A percentile compares a stretch with the other conserved stretches of the same genome.
These are phyloP conservation scores for Asteroscopus sphinx DNA, from an alignment of 2,888 invertebrate species.

Conservation along the genomic window DNA sequence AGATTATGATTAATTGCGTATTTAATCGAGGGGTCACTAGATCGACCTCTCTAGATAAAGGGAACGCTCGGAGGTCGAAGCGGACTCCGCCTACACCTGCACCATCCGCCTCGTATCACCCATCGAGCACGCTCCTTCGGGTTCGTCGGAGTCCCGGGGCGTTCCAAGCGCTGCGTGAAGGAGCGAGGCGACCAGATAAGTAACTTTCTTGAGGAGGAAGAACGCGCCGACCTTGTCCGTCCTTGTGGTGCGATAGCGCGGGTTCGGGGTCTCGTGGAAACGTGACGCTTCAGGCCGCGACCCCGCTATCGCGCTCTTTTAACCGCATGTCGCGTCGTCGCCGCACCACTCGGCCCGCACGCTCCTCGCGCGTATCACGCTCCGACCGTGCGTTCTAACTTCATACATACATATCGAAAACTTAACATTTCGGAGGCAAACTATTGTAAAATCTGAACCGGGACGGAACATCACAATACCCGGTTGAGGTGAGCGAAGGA, in stretches of 20 bases:
- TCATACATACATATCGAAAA: conserved; percentile 40
- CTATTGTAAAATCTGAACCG: conserved; percentile 22
- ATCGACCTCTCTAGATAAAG: conserved; percentile 62
- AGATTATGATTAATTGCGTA: conserved; percentile 59
- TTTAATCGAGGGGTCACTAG: conserved; percentile 62
- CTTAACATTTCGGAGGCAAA: conserved; percentile 35
- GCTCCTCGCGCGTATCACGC: conserved; percentile 65
- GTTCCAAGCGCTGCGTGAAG: background rate
- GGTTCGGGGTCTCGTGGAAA: conserved; percentile 73
- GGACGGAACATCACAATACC: conserved; percentile 19
- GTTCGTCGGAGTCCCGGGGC: background rate
- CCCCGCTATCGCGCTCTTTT: conserved; percentile 82
- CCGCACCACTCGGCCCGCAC: conserved; percentile 74
- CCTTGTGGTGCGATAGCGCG: conserved; percentile 78
- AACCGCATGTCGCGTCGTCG: conserved; percentile 69
- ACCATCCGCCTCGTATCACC: background rate
- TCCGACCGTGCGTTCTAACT: conserved; percentile 38
- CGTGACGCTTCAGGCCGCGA: conserved; percentile 74
- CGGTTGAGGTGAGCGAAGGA: conserved; percentile 37
- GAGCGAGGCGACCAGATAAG: conserved; percentile 4
- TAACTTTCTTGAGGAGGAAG: conserved; percentile 59
- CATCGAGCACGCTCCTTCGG: background rate
- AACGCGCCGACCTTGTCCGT: conserved; percentile 80
- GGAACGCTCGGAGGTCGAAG: conserved; percentile 65
- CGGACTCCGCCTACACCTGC: conserved; percentile 45